Evolutionary conservation across 2,113 vertebrate species (phyloP).

Genomic region (Planiliza haematocheilus): DNA sequence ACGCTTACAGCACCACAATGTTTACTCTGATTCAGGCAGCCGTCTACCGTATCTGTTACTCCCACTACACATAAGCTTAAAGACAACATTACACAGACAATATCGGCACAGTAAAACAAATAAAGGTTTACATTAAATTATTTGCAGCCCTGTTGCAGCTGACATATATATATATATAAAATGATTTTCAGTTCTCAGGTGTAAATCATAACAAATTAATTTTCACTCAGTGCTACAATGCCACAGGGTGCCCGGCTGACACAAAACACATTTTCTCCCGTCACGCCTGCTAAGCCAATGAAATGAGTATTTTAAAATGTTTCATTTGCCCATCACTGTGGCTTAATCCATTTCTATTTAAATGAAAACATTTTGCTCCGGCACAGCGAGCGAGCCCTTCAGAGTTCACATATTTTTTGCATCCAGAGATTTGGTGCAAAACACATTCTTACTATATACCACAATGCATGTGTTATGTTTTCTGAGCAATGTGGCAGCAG

Average conservation of each 20-base stretch:
- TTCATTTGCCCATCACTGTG: constrained; percentile 22
- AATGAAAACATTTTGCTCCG: constrained; percentile 15
- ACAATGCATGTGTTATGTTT: neutral
- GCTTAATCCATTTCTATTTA: constrained; percentile 36
- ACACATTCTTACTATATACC: neutral
- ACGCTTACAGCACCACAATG: neutral
- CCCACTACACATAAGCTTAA: neutral
- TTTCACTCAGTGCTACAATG: constrained; percentile 47
- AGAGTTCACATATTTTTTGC: constrained; percentile 8
- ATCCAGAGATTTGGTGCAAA: constrained; percentile 1
- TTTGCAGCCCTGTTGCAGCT: constrained; percentile 13
- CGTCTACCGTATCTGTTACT: constrained; percentile 10
- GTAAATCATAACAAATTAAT: constrained; percentile 57
- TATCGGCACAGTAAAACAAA: neutral
- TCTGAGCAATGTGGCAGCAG: neutral
- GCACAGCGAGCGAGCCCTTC: neutral
- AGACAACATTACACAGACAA: neutral
- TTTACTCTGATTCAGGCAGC: constrained; percentile 29
- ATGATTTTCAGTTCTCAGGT: constrained; percentile 53
- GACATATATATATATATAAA: too few relatives aligned
- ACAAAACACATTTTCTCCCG: constrained; percentile 49
- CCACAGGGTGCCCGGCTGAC: constrained; percentile 46
- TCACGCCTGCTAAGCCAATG: constrained; percentile 38
- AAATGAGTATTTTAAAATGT: constrained; percentile 59
- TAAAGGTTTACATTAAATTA: neutral